Conservation (phyloP, 2,113 vertebrate genomes). For the Lanius collurio region DNA sequence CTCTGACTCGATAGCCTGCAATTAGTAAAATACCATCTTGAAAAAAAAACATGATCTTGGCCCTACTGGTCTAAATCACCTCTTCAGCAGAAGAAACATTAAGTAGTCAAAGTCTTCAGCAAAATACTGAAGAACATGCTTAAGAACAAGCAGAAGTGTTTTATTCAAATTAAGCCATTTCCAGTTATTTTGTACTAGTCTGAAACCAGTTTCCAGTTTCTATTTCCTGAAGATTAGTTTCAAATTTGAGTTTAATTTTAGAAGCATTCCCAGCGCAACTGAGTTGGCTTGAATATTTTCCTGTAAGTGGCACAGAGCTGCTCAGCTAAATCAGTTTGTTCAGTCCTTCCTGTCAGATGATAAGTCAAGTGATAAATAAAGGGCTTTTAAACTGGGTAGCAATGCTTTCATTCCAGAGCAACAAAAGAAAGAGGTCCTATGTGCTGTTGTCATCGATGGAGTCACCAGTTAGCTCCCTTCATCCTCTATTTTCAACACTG, state of each 20-base stretch:
- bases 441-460: rapidly evolving
- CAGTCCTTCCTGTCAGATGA: neutral
- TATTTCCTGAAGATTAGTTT: neutral
- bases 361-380: neutral
- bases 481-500: neutral
- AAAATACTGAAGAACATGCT: neutral
- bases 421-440: neutral
- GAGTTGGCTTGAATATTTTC: neutral
- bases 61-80: neutral
- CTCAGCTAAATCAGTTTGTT: neutral
- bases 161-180: neutral
- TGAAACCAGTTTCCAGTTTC: neutral
- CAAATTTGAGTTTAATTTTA: neutral
- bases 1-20: neutral
- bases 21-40: neutral
- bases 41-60: neutral
- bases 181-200: neutral
- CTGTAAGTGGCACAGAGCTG: neutral
- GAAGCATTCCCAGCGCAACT: neutral
- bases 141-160: neutral
- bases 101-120: neutral
- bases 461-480: neutral
- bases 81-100: neutral
- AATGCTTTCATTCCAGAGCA: neutral
- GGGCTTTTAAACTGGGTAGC: neutral